phyloP scores from a whole-genome alignment of 2,113 vertebrate genomes.

The Bambusicola thoracicus region DNA sequence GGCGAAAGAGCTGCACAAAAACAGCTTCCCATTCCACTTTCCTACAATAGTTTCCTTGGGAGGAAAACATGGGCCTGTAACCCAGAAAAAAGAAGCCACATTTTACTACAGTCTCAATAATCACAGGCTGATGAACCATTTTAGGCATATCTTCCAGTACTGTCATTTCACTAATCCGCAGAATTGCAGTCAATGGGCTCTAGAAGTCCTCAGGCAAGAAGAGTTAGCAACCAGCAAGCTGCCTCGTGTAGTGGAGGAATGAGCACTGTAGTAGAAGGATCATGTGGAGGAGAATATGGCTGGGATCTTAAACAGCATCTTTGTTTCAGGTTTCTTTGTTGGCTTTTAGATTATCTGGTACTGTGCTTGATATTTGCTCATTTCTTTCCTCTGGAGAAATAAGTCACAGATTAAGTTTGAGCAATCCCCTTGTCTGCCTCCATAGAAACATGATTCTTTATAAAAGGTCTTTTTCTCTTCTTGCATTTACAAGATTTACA shows the following conservation, averaged over 20 bases:
- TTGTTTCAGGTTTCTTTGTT: not conserved
- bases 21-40: not conserved
- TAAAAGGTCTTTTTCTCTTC: not conserved
- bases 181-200: not conserved
- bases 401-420: not conserved
- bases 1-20: fast-evolving
- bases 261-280: not conserved
- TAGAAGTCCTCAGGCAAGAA: not conserved
- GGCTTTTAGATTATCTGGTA: not conserved
- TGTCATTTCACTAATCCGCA: not conserved
- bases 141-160: fast-evolving
- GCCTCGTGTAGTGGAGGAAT: not conserved
- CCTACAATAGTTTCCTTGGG: fast-evolving
- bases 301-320: not conserved
- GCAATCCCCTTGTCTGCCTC: not conserved
- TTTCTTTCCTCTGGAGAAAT: not conserved
- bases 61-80: not conserved
- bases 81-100: not conserved
- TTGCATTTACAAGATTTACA: not conserved
- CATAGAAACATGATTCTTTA: not conserved
- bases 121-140: not conserved
- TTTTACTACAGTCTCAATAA: not conserved
- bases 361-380: fast-evolving
- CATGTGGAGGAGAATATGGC: not conserved
- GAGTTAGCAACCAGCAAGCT: not conserved